Evolutionary conservation across 2,113 vertebrate genomes (phyloP), one percentile per base, ranked within the genome.

Genomic region (Amphiprion percula): DNA sequence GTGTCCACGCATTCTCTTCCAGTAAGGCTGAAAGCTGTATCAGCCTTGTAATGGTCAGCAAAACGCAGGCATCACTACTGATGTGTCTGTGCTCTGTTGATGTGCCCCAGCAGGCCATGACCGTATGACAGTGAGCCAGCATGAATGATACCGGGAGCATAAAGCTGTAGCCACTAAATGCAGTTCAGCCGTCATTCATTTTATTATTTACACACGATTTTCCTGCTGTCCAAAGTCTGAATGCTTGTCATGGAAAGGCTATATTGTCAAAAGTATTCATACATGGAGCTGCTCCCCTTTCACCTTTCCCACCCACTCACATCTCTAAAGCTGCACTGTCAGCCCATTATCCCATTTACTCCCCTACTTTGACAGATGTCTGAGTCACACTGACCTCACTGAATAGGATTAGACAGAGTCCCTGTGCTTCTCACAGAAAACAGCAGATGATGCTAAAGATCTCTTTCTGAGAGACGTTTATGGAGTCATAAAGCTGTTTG

Each of bases 391-490:
- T 50, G 30, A 59, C 63, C 66, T 75, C 47, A 62, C 67, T 72
- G 49, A 60, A 62, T 37, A 47, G 28, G 44, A 50, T 46, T 62
- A 23, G 16, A 19, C 23, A 10, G n/a, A 21, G 5, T 11, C 19
- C 16, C 14, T 59, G 78, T 19, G 5, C 5, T 82, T 75, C 65
- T 68, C 71, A 53, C 8, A 44, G 21, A 50, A 30, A 78, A 28
- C 87, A 83, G 44, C 26, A 85, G 87, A 50, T 62, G 70, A 12
- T 65, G 84, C 82, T 83, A 44, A 54, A 58, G 69, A 67, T 64
- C 64, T 56, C 4, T 17, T 50, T 50, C 12, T 78, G 19, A 16
- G 10, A 63, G 37, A 4, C n/a, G 54, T 54, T 14, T 12, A 5
- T 50, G 23, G 26, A 54, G 30, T 47, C 21, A 6, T 49, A 17